Evolutionary conservation across 1,140 invertebrate genomes (phyloP).

Genomic region (Myzus persicae): DNA sequence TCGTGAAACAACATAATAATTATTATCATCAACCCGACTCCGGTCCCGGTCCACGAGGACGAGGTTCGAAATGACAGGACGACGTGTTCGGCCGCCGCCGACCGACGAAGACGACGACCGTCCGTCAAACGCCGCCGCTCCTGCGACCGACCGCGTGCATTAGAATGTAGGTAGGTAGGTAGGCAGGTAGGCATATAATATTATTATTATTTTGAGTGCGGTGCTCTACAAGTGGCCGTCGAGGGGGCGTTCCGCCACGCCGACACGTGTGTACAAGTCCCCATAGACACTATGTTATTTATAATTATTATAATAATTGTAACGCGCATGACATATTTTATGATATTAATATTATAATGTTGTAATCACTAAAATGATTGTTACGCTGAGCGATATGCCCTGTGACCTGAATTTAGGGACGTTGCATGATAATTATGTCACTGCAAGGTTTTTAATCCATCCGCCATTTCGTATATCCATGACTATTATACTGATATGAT

Average conservation of each 20-base stretch:
- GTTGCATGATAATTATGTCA: no score
- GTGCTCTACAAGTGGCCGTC: neutral
- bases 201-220: neutral
- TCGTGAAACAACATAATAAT: slow-evolving; percentile 28
- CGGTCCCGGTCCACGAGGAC: neutral
- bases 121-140: neutral
- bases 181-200: neutral
- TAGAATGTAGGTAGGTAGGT: no score
- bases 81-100: neutral
- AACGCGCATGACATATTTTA: no score
- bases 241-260: neutral
- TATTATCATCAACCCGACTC: neutral
- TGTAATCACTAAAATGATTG: no score
- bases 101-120: neutral
- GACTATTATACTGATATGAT: neutral
- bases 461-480: neutral
- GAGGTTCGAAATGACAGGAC: neutral
- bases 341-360: no score
- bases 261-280: neutral
- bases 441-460: neutral
- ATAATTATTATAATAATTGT: neutral
- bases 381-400: no score
- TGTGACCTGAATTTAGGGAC: no score
- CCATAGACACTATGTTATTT: neutral
- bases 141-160: neutral